Evolutionary conservation across 2,888 invertebrate genomes (phyloP), one percentile per base, ranked within the genome.

Genomic region (Hydrotaea cyrtoneurina): DNA sequence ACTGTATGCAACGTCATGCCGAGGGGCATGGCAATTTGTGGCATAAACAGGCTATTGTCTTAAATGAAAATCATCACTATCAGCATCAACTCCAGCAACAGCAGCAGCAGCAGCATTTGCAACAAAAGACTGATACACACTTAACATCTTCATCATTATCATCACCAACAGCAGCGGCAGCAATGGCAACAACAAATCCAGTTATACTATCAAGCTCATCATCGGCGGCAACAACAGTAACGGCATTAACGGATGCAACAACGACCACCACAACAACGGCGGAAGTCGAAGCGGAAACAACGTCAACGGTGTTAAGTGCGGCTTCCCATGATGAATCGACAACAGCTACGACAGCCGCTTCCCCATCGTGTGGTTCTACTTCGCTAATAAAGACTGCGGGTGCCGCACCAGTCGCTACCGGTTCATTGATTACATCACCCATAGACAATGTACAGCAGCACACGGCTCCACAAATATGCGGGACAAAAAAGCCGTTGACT

Each of bases 21-120:
- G 91, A 92, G 88, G 92, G 92, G 86, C 90, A 91, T 88, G 91
- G 92, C 36, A 92, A 92, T 90, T 90, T 92, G 88, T 92, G 93
- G 92, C 91, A 90, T 83, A 91, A 92, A 87, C 92, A 92, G 89
- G 90, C 92, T 88, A 91, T 89, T 86, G 89, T 89, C 88, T 88
- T 90, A 89, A 92, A 91, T 88, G 92, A 92, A 88, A 92, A 90
- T 87, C 89, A 89, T 87, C 88, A 87, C 86, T 86, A 85, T 50
- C 83, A 86, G 46, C 80, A 80, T 81, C 86, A 82, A 82, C 86
- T 82, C 57, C 31, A 87, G 73, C 84, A 85, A 75, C 87, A 86
- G 21, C 86, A 78, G 57, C 87, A 71, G 72, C 83, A 86, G 74
- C 85, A 78, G 75, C 86, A 78, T 62, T 87, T 82, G 21, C 85